phyloP scores from a whole-genome alignment of 2,888 invertebrate species.

The Apodemia zela region DNA sequence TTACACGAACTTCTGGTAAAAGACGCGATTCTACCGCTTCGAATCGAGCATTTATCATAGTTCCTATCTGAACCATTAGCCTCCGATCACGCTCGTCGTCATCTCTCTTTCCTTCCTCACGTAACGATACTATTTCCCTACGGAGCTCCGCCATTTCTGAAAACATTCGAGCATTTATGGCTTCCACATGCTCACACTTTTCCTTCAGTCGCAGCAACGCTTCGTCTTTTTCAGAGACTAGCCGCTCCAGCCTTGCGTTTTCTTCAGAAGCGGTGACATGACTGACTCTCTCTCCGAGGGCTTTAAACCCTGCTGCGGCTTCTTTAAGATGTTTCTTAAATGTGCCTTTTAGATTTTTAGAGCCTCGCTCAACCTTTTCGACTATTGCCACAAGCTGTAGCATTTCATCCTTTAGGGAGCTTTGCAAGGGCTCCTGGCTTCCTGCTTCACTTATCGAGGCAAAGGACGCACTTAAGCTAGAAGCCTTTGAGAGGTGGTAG shows the following conservation, averaged over 20 bases:
- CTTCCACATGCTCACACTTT: not conserved
- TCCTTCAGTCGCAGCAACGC: not conserved
- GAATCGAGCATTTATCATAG: slow-evolving; percentile 18
- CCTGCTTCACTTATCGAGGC: no score
- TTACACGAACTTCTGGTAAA: slow-evolving; percentile 2
- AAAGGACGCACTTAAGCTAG: not conserved
- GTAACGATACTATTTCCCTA: no score
- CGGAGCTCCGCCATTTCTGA: not conserved
- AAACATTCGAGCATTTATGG: not conserved
- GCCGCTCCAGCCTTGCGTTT: not conserved
- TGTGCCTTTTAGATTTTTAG: not conserved
- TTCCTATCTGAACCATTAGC: slow-evolving; percentile 17
- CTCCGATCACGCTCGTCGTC: not conserved
- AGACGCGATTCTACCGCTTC: slow-evolving; percentile 21
- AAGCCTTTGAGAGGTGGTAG: not conserved
- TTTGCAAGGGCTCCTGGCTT: not conserved
- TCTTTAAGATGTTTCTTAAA: not conserved
- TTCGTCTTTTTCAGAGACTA: not conserved
- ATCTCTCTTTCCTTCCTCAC: no score
- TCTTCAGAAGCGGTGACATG: not conserved
- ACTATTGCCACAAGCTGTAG: no score
- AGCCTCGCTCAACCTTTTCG: not conserved
- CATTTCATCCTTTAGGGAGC: no score
- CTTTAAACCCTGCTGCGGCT: not conserved
- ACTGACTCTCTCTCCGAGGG: not conserved